Evolutionary conservation across 2,113 vertebrate species (phyloP).

Genomic region (Eptesicus fuscus): DNA sequence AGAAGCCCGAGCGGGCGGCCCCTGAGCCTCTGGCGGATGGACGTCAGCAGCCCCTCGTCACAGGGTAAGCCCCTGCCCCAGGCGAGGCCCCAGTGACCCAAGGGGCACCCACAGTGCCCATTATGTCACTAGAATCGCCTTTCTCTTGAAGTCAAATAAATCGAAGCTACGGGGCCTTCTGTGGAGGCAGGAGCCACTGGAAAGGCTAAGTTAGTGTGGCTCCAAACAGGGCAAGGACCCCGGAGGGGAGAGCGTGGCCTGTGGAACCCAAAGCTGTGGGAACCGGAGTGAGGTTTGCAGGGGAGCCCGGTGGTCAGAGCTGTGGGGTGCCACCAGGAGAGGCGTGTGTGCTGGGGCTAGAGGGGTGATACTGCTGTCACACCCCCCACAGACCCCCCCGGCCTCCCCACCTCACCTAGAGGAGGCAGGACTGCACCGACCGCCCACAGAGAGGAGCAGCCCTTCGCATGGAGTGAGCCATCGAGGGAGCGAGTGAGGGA

Average conservation of each 20-base stretch:
- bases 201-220: not conserved
- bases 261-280: not conserved
- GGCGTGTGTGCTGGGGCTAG: rapidly evolving
- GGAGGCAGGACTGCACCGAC: not conserved
- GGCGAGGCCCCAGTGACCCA: not conserved
- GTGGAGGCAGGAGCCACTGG: not conserved
- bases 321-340: not conserved
- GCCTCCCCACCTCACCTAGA: not conserved
- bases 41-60: rapidly evolving
- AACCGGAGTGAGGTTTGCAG: rapidly evolving
- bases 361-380: not conserved
- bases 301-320: rapidly evolving
- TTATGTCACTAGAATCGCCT: not conserved
- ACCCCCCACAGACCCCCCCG: not conserved
- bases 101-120: rapidly evolving
- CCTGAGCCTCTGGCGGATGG: not conserved
- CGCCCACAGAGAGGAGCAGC: no score
- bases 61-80: not conserved
- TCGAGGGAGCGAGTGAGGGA: no score
- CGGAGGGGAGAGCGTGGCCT: not conserved
- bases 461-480: rapidly evolving
- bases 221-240: not conserved
- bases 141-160: not conserved
- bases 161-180: not conserved
- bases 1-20: rapidly evolving